Conservation (phyloP, 2,888 invertebrate genomes). For the Herminia tarsipennalis region DNA sequence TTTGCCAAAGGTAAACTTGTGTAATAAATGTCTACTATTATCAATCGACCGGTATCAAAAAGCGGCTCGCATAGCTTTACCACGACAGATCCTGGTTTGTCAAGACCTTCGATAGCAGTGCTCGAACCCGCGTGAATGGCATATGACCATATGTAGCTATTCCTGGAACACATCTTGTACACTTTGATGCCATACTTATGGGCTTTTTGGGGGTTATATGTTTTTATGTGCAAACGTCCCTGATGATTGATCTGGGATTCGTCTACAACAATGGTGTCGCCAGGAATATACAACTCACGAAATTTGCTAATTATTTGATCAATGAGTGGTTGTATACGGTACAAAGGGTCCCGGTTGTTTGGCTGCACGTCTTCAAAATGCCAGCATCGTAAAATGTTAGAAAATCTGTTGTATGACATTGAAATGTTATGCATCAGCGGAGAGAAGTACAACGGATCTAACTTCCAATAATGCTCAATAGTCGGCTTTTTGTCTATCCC, state of each 20-base stretch:
- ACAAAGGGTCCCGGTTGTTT: conserved; percentile 22
- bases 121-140: conserved; percentile 15
- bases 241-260: conserved; percentile 7
- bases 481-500: conserved; percentile 16
- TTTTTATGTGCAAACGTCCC: conserved; percentile 10
- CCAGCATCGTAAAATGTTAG: conserved; percentile 18
- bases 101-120: too few species aligned
- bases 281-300: conserved; percentile 2
- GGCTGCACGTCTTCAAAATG: conserved; percentile 22
- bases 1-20: too few species aligned
- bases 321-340: conserved; percentile 16
- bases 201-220: conserved; percentile 13
- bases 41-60: too few species aligned
- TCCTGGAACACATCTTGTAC: conserved; percentile 21
- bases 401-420: conserved; percentile 22
- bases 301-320: conserved; percentile 14
- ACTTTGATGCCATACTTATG: conserved; percentile 19
- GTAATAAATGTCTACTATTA: too few species aligned
- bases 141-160: conserved; percentile 21
- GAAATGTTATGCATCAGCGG: background rate
- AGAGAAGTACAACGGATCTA: conserved; percentile 15
- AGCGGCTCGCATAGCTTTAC: too few species aligned
- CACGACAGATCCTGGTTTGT: too few species aligned
- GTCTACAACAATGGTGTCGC: background rate
- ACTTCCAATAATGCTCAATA: conserved; percentile 13